Conservation (phyloP, 2,113 vertebrate genomes). For the chimpanzee (Pan troglodytes) region DNA sequence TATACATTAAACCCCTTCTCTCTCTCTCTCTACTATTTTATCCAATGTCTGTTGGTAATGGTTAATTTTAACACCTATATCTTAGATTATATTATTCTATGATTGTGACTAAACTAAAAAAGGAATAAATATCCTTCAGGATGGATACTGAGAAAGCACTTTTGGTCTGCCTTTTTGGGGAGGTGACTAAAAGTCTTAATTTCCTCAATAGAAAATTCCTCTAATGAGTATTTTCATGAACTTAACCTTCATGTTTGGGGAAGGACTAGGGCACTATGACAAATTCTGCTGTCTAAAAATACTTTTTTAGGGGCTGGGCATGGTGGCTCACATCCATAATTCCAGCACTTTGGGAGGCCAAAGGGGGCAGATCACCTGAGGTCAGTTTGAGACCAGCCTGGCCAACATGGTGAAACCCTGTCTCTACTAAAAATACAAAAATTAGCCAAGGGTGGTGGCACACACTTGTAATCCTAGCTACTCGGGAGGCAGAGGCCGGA, state of each 20-base stretch:
- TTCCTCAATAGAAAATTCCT: constrained; percentile 9
- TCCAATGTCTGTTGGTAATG: neutral
- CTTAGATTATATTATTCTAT: neutral
- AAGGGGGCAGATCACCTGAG: too few species aligned
- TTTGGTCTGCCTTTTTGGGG: neutral
- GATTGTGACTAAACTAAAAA: neutral
- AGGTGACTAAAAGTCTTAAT: neutral
- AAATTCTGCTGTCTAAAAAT: neutral
- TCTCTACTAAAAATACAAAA: too few species aligned
- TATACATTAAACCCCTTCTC: neutral
- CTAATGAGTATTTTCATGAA: neutral
- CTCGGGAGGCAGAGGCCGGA: too few species aligned
- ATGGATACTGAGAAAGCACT: neutral
- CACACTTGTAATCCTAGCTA: too few species aligned
- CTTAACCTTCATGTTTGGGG: neutral
- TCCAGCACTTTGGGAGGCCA: too few species aligned
- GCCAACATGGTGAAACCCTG: too few species aligned
- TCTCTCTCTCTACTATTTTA: neutral
- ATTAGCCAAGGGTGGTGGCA: too few species aligned
- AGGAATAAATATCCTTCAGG: neutral
- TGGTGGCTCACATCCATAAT: too few species aligned
- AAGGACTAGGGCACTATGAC: neutral
- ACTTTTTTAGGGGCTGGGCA: neutral
- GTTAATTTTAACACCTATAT: neutral
- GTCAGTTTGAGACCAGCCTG: too few species aligned